Conservation (phyloP, 1,140 invertebrate species). For the Brachystomella parvula region DNA sequence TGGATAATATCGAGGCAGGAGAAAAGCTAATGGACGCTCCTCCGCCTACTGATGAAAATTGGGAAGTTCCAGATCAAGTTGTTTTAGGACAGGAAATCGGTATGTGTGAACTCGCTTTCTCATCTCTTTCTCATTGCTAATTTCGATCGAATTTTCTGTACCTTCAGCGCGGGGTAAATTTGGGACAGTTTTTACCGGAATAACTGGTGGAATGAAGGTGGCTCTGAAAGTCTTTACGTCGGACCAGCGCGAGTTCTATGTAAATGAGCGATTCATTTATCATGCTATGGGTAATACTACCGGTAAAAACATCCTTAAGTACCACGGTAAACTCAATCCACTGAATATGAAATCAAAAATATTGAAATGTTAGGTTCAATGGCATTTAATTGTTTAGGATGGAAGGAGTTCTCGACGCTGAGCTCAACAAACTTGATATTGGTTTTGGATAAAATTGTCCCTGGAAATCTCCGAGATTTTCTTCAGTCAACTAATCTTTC, state of each 20-base stretch:
- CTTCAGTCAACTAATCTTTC: constrained; percentile 5
- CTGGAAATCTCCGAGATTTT: constrained; percentile 35
- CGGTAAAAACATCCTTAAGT: constrained; percentile 20
- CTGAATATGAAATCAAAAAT: background rate
- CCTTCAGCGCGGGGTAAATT: constrained; percentile 31
- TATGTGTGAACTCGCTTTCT: background rate
- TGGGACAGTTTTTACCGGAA: constrained; percentile 26
- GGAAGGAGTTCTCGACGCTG: constrained; percentile 30
- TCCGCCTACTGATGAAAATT: background rate
- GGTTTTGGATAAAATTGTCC: constrained; percentile 25
- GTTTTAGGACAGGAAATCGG: constrained; percentile 28
- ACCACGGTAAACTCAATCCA: constrained; percentile 20
- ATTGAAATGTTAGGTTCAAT: background rate
- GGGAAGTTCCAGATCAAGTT: constrained; percentile 21
- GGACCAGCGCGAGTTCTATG: constrained; percentile 33
- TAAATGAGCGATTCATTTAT: constrained; percentile 35
- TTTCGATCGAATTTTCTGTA: background rate
- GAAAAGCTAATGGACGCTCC: background rate
- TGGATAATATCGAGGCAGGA: constrained; percentile 1
- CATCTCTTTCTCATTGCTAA: background rate
- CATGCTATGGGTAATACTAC: constrained; percentile 19
- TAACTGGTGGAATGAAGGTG: constrained; percentile 14
- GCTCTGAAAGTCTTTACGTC: constrained; percentile 28
- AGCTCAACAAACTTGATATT: constrained; percentile 25
- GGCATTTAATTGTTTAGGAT: constrained; percentile 17